Percentiles rank a stretch among this genome's conserved stretches.
phyloP scores from a whole-genome alignment of 1,140 invertebrate genomes.

The Dinothrombium tinctorium region DNA sequence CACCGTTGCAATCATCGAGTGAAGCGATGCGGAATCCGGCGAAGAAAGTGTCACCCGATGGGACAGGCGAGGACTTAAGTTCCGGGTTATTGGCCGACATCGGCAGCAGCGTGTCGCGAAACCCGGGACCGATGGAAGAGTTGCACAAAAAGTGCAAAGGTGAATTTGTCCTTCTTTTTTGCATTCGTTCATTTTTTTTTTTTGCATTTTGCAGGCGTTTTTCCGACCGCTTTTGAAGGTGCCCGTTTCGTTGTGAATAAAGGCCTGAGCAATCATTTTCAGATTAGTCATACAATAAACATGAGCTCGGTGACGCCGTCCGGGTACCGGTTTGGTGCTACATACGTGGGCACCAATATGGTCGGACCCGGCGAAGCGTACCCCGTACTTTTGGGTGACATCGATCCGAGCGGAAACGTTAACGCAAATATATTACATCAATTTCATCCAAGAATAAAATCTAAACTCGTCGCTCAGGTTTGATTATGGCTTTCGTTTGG shows the following conservation, averaged over 20 bases:
- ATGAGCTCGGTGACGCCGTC: constrained; percentile 62
- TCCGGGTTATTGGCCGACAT: no score
- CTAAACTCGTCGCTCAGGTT: constrained; percentile 74
- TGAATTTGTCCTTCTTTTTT: constrained; percentile 20
- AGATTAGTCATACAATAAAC: constrained; percentile 76
- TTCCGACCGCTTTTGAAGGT: constrained; percentile 89
- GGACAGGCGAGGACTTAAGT: constrained; percentile 19
- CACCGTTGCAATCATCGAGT: constrained; percentile 15
- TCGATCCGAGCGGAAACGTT: constrained; percentile 81
- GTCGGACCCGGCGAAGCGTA: constrained; percentile 32
- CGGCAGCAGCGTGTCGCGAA: no score
- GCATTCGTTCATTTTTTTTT: neutral
- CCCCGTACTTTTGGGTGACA: constrained; percentile 88
- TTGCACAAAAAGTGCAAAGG: constrained; percentile 93
- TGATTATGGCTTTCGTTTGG: constrained; percentile 11
- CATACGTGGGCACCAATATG: constrained; percentile 71
- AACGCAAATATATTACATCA: constrained; percentile 92
- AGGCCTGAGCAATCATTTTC: constrained; percentile 93
- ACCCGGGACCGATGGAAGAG: constrained; percentile 85
- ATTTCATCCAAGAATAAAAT: constrained; percentile 43
- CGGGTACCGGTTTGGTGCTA: constrained; percentile 88
- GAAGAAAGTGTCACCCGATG: constrained; percentile 14
- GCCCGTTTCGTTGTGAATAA: constrained; percentile 87
- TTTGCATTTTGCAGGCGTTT: constrained; percentile 41
- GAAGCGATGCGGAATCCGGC: constrained; percentile 20